Percentiles rank a stretch among this genome's conserved stretches.
Conservation (phyloP, 2,797 vertebrate genomes). For the Enteromius argenteus region DNA sequence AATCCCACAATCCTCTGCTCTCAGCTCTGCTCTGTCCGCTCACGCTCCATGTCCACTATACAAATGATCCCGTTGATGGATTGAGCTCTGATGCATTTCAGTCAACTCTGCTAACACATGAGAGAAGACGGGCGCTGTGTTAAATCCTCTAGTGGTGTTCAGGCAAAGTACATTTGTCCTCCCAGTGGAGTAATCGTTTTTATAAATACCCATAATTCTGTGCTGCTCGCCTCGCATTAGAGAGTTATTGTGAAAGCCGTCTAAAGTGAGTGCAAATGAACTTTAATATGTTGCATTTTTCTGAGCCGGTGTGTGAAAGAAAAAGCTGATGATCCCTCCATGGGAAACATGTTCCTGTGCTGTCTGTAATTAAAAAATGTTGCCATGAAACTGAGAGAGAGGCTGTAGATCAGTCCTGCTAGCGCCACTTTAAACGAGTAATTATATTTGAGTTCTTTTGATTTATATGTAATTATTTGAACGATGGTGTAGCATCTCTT, state of each 20-base stretch:
- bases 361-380: conserved; percentile 53
- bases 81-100: conserved; percentile 16
- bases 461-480: conserved; percentile 34
- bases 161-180: conserved; percentile 26
- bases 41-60: conserved; percentile 31
- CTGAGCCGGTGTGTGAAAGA: not conserved
- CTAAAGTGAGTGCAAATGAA: conserved; percentile 30
- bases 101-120: conserved; percentile 8
- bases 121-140: not conserved
- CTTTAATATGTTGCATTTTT: conserved; percentile 18
- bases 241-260: not conserved
- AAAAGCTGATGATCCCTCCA: conserved; percentile 21
- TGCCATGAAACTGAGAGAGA: conserved; percentile 36
- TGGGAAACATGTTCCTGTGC: conserved; percentile 39
- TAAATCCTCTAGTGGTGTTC: conserved; percentile 15
- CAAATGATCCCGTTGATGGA: conserved; percentile 40
- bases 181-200: conserved; percentile 22
- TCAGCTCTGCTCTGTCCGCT: conserved; percentile 17
- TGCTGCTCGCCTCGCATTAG: conserved; percentile 1
- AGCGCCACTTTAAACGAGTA: conserved; percentile 59
- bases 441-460: conserved; percentile 54
- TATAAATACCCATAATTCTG: conserved; percentile 41
- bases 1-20: conserved; percentile 51
- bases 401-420: conserved; percentile 22
- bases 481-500: conserved; percentile 17